A percentile compares a stretch with the other conserved stretches of the same genome.
These are phyloP conservation scores for Spisula solida DNA, from an alignment of 2,888 invertebrate species.

Conservation along the genomic window DNA sequence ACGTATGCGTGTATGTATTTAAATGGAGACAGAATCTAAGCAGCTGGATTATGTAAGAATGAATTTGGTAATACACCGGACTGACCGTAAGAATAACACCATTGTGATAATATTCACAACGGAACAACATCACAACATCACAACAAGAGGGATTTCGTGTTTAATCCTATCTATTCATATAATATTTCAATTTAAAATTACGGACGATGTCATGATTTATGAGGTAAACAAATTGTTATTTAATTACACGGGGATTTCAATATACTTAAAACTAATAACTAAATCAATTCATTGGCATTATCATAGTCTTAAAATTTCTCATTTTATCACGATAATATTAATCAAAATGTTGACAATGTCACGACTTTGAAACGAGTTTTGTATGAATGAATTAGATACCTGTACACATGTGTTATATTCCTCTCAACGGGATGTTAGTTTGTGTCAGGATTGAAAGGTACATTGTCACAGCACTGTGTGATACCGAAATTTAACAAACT, in stretches of 20 bases:
- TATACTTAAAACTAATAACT: neutral
- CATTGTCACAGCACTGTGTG: neutral
- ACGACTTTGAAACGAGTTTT: neutral
- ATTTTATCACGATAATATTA: neutral
- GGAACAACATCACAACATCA: no score
- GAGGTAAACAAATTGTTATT: neutral
- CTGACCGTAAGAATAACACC: no score
- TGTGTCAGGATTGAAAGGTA: neutral
- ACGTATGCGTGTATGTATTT: no score
- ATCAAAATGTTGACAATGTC: slow-evolving; percentile 18
- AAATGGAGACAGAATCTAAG: no score
- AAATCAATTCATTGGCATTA: neutral
- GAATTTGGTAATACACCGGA: no score
- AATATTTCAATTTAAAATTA: neutral
- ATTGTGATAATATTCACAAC: no score
- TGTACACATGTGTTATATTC: neutral
- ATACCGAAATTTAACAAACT: no score
- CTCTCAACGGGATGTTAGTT: neutral
- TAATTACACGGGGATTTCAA: neutral
- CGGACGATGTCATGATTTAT: neutral
- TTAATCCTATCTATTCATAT: no score
- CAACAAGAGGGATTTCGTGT: no score
- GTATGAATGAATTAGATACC: neutral
- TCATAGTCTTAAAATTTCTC: neutral
- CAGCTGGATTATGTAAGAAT: no score